Evolutionary conservation across 2,888 invertebrate species (phyloP).

Genomic region (Acrobasis suavella): DNA sequence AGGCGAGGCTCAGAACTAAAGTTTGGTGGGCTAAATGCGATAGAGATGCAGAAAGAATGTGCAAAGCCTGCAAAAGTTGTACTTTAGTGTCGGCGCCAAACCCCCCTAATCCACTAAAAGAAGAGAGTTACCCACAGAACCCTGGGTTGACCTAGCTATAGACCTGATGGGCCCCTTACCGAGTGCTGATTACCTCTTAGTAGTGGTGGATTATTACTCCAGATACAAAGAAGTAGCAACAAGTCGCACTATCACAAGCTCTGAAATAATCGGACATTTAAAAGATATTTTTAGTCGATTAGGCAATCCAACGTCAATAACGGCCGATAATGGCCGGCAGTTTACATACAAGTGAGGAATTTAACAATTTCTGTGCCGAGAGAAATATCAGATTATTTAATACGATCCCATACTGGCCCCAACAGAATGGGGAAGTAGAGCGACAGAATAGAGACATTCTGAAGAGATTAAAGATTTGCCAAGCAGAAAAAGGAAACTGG

Average conservation of each 20-base stretch:
- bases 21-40: constrained; percentile 52
- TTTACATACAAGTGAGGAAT: constrained; percentile 34
- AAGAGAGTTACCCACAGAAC: constrained; percentile 22
- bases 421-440: constrained; percentile 40
- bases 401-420: constrained; percentile 38
- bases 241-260: neutral
- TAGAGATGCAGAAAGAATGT: constrained; percentile 35
- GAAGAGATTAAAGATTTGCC: constrained; percentile 34
- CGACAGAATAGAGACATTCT: constrained; percentile 36
- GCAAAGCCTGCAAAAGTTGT: constrained; percentile 32
- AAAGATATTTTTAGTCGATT: constrained; percentile 38
- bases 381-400: constrained; percentile 31
- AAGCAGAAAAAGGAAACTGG: constrained; percentile 24
- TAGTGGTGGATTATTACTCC: constrained; percentile 21
- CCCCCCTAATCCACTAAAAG: constrained; percentile 28
- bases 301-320: constrained; percentile 34
- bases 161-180: constrained; percentile 29
- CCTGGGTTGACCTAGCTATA: constrained; percentile 32
- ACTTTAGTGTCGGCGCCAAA: constrained; percentile 28
- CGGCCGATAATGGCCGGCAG: constrained; percentile 37
- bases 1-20: constrained; percentile 43
- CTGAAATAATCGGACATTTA: neutral
- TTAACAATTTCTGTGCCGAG: constrained; percentile 33
- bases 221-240: constrained; percentile 23
- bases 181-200: constrained; percentile 18